Base-by-base conservation (phyloP, 2,797 vertebrate species). In the Gila robusta region DNA sequence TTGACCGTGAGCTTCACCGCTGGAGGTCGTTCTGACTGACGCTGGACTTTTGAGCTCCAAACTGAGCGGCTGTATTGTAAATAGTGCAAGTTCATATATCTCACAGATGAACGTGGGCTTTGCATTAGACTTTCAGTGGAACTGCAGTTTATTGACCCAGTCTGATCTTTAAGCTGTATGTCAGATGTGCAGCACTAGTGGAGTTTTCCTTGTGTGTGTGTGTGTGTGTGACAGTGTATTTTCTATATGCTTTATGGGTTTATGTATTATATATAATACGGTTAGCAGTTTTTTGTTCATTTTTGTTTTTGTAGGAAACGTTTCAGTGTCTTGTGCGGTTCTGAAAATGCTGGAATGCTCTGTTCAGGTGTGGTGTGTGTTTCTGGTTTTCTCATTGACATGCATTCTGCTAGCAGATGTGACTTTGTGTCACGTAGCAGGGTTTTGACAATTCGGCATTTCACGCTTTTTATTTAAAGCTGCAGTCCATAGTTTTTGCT, bases 331-430 rank as follows among this genome's bases (percentile, higher is more conserved):
- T 79, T 70, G n/a, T 26, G 81, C 54, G 76, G 44, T 84, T 79
- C n/a, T 86, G 86, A 28, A 85, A 80, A 44, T 59, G 26, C 69
- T 82, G 19, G 56, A 79, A 82, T 82, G 79, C 16, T 81, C n/a
- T 44, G 66, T 73, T 74, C 78, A 76, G 76, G 80, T 82, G 74
- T 62, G 52, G 74, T 64, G 64, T 72, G 56, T 85, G 66, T 81
- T 44, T 84, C 79, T 87, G 89, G 23, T 88, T 88, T 87, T 88
- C 82, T 79, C 84, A 80, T 88, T 88, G 84, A 79, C 85, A 39
- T 82, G 79, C 82, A 87, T 88, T 84, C 41, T 19, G 86, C 74
- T 87, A 56, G 79, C 89, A 89, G 89, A 89, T 89, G 87, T 79
- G 81, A 85, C 70, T 83, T 44, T 0, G 6, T 71, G 52, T 62